Base-by-base conservation (phyloP, 2,888 invertebrate species). In the Dynastes hyllus region DNA sequence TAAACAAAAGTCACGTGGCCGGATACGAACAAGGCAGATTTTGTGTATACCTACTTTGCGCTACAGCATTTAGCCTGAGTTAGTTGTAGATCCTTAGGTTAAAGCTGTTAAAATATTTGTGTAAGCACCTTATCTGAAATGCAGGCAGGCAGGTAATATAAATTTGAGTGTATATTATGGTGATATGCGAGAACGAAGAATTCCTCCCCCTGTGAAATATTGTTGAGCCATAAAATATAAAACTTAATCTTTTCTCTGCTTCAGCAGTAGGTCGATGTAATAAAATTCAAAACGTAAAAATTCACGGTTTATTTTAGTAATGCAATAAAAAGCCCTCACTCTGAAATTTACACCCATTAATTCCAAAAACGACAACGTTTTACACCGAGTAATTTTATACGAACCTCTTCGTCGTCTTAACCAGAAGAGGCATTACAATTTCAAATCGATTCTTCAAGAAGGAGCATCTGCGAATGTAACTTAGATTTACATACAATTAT, bases 61-160 rank as follows among this genome's bases (percentile, higher is more conserved):
- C 45, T 51, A 27, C 45, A 69, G 69, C 8, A n/a, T 37, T 63
- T 75, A 27, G 22, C 73, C 73, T 8, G 13, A 22, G 40, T 16
- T 29, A 5, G n/a, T 22, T 27, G 61, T 69, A 45, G 55, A 58
- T 37, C 27, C 61, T 16, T 40, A 16, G 13, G 73, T 63, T 11
- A 75, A 75, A 75, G 61, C 73, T 75, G 73, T 75, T 75, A 75
- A 75, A 75, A 75, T 75, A 63, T 75, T 75, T 75, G 50, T 29
- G 22, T 9, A 75, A 63, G 73, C 29, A 45, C 61, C 61, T 75
- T 75, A 75, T 75, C 73, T 75, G 13, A 27, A 75, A 75, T 40
- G 40, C 73, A 75, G 29, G 27, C 61, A 6, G n/a, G 55, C 73
- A 61, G 61, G 69, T 69, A 63, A 27, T 51, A 75, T 27, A 75